These are phyloP conservation scores for Mustelus asterias DNA, from an alignment of 2,113 vertebrate genomes.

Conservation along the genomic window DNA sequence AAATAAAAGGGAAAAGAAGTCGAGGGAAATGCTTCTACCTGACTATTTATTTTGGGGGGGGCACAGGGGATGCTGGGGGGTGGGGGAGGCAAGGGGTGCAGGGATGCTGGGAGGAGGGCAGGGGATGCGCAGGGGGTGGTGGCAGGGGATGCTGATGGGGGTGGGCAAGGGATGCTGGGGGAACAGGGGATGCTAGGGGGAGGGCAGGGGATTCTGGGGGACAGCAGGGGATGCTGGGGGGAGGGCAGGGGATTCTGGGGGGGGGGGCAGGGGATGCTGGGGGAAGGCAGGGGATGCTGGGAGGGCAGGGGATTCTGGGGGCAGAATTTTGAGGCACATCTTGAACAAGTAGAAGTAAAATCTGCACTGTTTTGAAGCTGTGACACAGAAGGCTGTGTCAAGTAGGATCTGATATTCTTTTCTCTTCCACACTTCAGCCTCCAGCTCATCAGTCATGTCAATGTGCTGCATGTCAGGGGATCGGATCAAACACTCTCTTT, in stretches of 20 bases:
- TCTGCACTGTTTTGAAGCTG: slow-evolving; percentile 16
- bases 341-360: background rate
- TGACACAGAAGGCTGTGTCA: background rate
- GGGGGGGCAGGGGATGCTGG: background rate
- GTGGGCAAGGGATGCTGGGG: no score
- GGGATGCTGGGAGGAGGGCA: background rate
- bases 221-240: no score
- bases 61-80: background rate
- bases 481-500: slow-evolving; percentile 19
- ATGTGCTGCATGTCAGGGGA: background rate
- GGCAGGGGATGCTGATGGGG: no score
- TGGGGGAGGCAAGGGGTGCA: no score
- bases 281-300: no score
- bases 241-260: no score
- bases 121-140: no score
- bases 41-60: background rate
- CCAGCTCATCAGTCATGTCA: slow-evolving; percentile 27
- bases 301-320: no score
- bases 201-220: no score
- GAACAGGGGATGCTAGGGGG: background rate
- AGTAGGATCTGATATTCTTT: background rate
- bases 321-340: background rate
- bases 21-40: background rate
- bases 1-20: background rate
- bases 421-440: slow-evolving; percentile 19